phyloP scores from a whole-genome alignment of 30 jellyfish, hydroid and myxozoan genomes.

The Aurelia aurita complex sp. Pacific region DNA sequence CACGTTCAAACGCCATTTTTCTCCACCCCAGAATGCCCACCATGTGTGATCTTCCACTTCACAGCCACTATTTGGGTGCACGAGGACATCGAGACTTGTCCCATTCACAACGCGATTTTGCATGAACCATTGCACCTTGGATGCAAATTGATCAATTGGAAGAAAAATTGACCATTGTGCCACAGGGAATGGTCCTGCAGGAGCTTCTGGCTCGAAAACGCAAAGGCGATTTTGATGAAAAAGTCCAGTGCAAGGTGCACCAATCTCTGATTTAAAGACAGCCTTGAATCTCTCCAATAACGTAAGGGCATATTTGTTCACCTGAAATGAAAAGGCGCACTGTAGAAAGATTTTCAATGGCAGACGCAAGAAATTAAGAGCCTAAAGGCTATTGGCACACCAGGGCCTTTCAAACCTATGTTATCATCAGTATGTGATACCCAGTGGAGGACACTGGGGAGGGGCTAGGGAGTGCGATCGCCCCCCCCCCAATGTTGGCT shows the following conservation, averaged over 20 bases:
- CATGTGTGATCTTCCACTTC: conserved; percentile 37
- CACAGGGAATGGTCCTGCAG: conserved; percentile 43
- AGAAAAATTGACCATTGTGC: conserved; percentile 42
- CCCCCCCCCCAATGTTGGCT: no score
- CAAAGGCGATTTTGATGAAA: conserved; percentile 46
- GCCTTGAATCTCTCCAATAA: conserved; percentile 24
- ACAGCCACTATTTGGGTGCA: conserved; percentile 55
- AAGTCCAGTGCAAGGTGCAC: conserved; percentile 23
- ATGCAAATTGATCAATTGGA: conserved; percentile 30
- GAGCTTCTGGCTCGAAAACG: conserved; percentile 8
- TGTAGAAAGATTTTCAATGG: no score
- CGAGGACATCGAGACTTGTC: conserved; percentile 25
- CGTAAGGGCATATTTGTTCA: conserved; percentile 34
- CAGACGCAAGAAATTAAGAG: no score
- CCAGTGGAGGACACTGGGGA: no score
- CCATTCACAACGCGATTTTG: conserved; percentile 44
- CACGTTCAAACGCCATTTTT: conserved; percentile 30
- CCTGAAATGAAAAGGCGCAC: neutral
- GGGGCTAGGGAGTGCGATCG: no score
- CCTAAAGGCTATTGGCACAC: no score
- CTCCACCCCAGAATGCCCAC: conserved; percentile 63
- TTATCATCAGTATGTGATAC: no score
- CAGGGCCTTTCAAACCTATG: no score
- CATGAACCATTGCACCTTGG: conserved; percentile 51
- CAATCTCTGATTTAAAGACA: conserved; percentile 6